Evolutionary conservation across 2,797 vertebrate species (phyloP), one percentile per base, ranked within the genome.

Genomic region (Hoplostethus mediterraneus): DNA sequence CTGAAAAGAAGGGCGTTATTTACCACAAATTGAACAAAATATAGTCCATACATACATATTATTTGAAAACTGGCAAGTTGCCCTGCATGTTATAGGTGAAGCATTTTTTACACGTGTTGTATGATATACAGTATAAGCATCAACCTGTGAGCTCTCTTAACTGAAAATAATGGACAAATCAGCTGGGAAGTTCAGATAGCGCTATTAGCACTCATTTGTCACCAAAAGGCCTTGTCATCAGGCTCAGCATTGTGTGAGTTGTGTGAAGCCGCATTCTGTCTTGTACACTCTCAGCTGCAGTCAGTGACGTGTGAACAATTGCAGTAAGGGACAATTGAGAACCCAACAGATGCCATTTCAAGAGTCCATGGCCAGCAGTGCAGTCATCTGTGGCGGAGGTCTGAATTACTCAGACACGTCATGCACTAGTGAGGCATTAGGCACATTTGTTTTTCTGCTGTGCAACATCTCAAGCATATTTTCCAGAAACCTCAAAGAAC

Each of bases 301-400:
- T 61, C 53, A 30, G 38, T 72, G 80, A 76, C 5, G 47, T 80
- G 74, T 54, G 52, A 56, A 70, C 63, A 73, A 87, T 77, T 57
- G 65, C 77, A 59, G 59, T 6, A 63, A 72, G 25, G 52, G 87
- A 90, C 71, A 93, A 89, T 78, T 67, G 86, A 91, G 92, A 88
- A 76, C 80, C 69, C 65, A 68, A 60, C 56, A 80, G 48, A 86
- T 90, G 76, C 79, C 81, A 85, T 89, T 87, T 90, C 21, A 63
- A 73, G 71, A 80, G 56, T 67, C 73, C 31, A 55, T 30, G 62
- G 75, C 83, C 83, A 73, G 53, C 45, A 70, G 65, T 75, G 63
- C 73, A 79, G 69, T 75, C 68, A 74, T 83, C 77, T 80, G 73
- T 53, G 45, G 49, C 9, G 52, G 73, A 59, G 42, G 69, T 60